Conservation (phyloP, 2,888 invertebrate species). For the Lithophane ornitopus region DNA sequence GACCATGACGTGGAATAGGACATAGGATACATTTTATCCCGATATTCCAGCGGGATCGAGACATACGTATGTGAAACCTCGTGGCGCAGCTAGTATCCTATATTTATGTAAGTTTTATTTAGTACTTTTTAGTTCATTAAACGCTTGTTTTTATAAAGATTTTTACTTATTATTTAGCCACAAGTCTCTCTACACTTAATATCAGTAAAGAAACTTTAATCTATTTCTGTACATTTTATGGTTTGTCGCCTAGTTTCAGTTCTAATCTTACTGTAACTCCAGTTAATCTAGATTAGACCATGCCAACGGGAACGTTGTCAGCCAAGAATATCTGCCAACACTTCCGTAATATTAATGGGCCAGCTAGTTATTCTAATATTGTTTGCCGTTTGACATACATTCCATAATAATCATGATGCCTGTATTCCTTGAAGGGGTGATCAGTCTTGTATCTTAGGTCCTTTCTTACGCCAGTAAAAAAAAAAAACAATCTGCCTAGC, state of each 20-base stretch:
- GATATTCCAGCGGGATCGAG: too few relatives aligned
- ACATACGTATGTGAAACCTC: too few relatives aligned
- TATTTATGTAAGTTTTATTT: too few relatives aligned
- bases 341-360: conserved; percentile 18
- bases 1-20: too few relatives aligned
- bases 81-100: too few relatives aligned
- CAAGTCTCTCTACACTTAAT: background rate
- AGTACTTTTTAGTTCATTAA: too few relatives aligned
- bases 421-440: background rate
- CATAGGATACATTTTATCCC: too few relatives aligned
- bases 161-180: too few relatives aligned
- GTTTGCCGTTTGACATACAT: conserved; percentile 29
- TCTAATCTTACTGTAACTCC: conserved; percentile 17
- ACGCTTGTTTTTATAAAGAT: too few relatives aligned
- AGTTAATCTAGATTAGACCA: conserved; percentile 36
- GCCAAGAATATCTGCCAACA: conserved; percentile 40
- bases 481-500: too few relatives aligned
- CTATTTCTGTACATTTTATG: conserved; percentile 15
- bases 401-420: background rate
- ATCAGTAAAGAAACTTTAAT: background rate
- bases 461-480: too few relatives aligned
- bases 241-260: background rate
- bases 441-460: too few relatives aligned
- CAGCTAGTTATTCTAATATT: conserved; percentile 16
- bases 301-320: conserved; percentile 21